Evolutionary conservation across 1,140 invertebrate genomes (phyloP), one percentile per base, ranked within the genome.

Genomic region (Bombus impatiens): DNA sequence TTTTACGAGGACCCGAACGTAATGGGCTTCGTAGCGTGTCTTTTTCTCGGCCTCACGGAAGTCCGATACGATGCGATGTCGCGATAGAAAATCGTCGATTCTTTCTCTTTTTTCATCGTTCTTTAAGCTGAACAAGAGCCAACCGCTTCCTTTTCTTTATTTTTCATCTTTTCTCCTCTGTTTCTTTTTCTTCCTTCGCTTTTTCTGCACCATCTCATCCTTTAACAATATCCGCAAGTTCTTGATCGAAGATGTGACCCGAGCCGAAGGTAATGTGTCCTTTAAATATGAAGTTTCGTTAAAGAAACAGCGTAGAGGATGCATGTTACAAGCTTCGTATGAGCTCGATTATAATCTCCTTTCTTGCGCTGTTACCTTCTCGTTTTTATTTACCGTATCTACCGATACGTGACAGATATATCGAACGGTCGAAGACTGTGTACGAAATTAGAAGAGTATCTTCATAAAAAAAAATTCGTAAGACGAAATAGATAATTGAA

Each of bases 1-100:
- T 84, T 84, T 84, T 84, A 84, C 82, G 75, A 84, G 67, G 67
- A 71, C 76, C 76, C 37, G 3, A n/a, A 59, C 75, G 47, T 84
- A 84, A 84, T 84, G 67, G 67, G 37, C 67, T 78, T 32, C 65
- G 44, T 44, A 40, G 62, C 47, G 71, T 76, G 65, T 84, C 82
- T 79, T 84, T 71, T 84, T 59, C 65, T 44, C 75, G 3, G 65
- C n/a, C 37, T 71, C 28, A 12, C 65, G 37, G 35, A 79, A 70
- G 44, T 47, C 22, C 76, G 82, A 84, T 84, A 84, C 65, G 42
- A 57, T 28, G 47, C 47, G 47, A 53, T 12, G 65, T 78, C 65
- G 44, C 65, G 75, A 71, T 67, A 71, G 82, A 84, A 79, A 84
- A 78, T 84, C 47, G 67, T 70, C 65, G 76, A 79, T 84, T 44